Evolutionary conservation across 2,797 vertebrate genomes (phyloP).

Genomic region (Rhinophrynus dorsalis): DNA sequence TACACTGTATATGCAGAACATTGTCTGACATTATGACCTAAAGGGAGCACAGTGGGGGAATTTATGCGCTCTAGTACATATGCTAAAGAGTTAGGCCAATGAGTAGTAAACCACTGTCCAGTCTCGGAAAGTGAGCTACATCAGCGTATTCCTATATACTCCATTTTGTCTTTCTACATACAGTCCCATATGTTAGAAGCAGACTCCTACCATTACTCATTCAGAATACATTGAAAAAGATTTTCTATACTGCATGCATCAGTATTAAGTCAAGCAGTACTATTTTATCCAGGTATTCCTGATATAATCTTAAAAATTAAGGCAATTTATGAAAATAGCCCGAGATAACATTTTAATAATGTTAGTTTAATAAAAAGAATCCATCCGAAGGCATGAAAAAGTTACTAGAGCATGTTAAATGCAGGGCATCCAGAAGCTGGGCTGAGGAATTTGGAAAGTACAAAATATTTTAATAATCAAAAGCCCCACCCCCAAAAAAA

Average conservation of each 20-base stretch:
- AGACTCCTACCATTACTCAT: neutral
- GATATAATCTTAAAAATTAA: conserved; percentile 39
- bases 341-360: conserved; percentile 46
- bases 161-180: neutral
- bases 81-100: too few species aligned
- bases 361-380: conserved; percentile 48
- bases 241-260: too few species aligned
- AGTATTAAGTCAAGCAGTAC: conserved; percentile 23
- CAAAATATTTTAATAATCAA: conserved; percentile 44
- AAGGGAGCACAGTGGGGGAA: too few species aligned
- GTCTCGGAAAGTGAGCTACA: too few species aligned
- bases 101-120: too few species aligned
- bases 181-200: neutral
- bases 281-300: conserved; percentile 46
- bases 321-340: conserved; percentile 37
- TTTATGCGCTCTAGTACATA: too few species aligned
- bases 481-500: too few species aligned
- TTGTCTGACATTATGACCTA: too few species aligned
- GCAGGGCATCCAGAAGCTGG: conserved; percentile 45
- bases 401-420: conserved; percentile 44
- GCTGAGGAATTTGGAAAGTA: conserved; percentile 37
- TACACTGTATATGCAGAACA: too few species aligned
- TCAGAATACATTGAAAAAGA: neutral
- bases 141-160: too few species aligned
- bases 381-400: conserved; percentile 39